Evolutionary conservation across 2,888 invertebrate genomes (phyloP).

Genomic region (Oscheius myriophilus): DNA sequence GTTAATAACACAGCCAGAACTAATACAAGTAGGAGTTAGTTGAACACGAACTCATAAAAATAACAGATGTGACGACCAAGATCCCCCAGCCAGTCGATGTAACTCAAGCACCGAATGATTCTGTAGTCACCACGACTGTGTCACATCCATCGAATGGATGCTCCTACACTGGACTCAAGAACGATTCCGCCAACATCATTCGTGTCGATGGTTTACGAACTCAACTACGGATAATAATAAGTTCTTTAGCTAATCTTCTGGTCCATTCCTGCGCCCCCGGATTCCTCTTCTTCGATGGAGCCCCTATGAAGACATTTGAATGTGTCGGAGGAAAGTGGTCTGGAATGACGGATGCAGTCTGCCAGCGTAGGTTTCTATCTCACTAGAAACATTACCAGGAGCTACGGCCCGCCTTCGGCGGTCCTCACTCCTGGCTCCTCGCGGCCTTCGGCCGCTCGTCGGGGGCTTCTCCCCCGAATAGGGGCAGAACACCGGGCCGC

Average conservation of each 20-base stretch:
- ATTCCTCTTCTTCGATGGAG: neutral
- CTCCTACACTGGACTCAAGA: neutral
- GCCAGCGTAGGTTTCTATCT: neutral
- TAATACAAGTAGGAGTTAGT: neutral
- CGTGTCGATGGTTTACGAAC: constrained; percentile 2
- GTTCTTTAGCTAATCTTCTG: neutral
- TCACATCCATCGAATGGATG: neutral
- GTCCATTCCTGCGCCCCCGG: constrained; percentile 12
- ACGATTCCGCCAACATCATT: neutral
- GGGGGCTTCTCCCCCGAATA: no score
- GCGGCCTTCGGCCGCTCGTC: no score
- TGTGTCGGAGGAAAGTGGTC: constrained; percentile 5
- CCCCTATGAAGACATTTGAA: constrained; percentile 8
- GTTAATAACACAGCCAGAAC: neutral
- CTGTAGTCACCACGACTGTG: neutral
- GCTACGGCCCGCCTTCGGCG: no score
- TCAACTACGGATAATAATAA: neutral
- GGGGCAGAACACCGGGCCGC: no score
- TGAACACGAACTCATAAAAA: no score
- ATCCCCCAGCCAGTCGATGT: no score
- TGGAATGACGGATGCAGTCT: neutral
- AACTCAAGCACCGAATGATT: no score
- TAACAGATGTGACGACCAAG: no score
- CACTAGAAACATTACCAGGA: no score
- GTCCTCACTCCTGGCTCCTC: no score